phyloP scores from a whole-genome alignment of 2,888 invertebrate species.

The Actias luna region DNA sequence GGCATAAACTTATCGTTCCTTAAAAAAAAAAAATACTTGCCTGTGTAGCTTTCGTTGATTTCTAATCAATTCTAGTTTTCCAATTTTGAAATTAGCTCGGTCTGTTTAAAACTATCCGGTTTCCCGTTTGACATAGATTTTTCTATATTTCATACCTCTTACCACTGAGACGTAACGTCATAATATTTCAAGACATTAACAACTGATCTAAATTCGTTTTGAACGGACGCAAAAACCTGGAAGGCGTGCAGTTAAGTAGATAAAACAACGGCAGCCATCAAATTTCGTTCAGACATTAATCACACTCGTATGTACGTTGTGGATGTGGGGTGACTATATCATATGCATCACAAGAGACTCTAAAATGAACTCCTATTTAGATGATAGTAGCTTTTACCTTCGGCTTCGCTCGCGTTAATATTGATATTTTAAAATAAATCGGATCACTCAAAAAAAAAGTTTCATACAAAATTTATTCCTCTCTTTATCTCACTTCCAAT shows the following conservation, averaged over 20 bases:
- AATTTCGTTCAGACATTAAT: conserved; percentile 80
- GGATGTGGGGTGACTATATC: conserved; percentile 48
- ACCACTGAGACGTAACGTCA: conserved; percentile 25
- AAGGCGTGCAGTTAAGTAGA: conserved; percentile 80
- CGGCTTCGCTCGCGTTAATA: too few relatives aligned
- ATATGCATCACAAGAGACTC: conserved; percentile 24
- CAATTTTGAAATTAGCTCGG: not conserved
- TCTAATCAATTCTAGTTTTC: not conserved
- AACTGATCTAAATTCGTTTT: conserved; percentile 70
- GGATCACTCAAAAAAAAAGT: too few relatives aligned
- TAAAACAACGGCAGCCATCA: conserved; percentile 80
- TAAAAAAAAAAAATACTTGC: too few relatives aligned
- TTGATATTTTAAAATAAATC: too few relatives aligned
- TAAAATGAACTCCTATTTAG: conserved; percentile 12
- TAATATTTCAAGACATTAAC: conserved; percentile 70
- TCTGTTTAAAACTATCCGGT: not conserved
- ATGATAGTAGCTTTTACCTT: too few relatives aligned
- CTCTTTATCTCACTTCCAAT: too few relatives aligned
- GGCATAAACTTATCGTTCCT: too few relatives aligned
- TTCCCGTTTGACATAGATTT: not conserved
- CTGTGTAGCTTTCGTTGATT: too few relatives aligned
- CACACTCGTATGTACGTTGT: conserved; percentile 76
- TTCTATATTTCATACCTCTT: not conserved
- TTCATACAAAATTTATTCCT: too few relatives aligned
- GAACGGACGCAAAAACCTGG: conserved; percentile 58